Percentiles rank a stretch among this genome's conserved stretches.
These are phyloP conservation scores for Zele albiditarsus DNA, from an alignment of 2,888 invertebrate species.

Conservation along the genomic window DNA sequence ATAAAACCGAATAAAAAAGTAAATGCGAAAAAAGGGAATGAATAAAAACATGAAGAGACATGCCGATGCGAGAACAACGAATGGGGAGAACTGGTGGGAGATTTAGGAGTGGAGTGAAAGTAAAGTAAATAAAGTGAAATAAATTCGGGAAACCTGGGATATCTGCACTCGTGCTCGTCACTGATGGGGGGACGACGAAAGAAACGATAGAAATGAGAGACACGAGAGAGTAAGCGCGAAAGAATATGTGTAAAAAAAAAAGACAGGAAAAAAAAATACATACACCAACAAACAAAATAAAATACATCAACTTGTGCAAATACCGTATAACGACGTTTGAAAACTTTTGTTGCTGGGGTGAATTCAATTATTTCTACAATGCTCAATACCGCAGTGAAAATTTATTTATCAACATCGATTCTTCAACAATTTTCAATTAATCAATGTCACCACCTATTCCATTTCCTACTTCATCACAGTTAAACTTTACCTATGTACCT, in stretches of 20 bases:
- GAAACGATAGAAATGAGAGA: constrained; percentile 1
- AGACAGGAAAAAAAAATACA: background rate
- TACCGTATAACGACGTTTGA: background rate
- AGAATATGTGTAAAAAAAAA: background rate
- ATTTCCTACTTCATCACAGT: background rate
- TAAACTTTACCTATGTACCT: background rate
- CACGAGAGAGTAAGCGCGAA: background rate
- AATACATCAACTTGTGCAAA: background rate
- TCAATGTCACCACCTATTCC: background rate
- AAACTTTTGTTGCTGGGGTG: background rate
- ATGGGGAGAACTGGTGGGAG: background rate
- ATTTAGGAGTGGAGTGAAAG: constrained; percentile 2
- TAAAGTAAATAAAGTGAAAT: constrained; percentile 14
- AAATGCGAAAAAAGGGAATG: background rate
- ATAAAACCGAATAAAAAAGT: background rate
- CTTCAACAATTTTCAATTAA: constrained; percentile 5
- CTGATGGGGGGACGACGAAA: background rate
- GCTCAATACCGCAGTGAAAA: background rate
- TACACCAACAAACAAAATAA: background rate
- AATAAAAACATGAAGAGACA: constrained; percentile 3
- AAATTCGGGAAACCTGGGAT: constrained; percentile 6
- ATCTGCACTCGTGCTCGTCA: background rate
- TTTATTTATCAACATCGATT: background rate
- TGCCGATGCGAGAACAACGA: constrained; percentile 9
- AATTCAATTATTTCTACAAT: background rate